Evolutionary conservation across 2,113 vertebrate species (phyloP).

Genomic region (Oxygymnocypris stewartii): DNA sequence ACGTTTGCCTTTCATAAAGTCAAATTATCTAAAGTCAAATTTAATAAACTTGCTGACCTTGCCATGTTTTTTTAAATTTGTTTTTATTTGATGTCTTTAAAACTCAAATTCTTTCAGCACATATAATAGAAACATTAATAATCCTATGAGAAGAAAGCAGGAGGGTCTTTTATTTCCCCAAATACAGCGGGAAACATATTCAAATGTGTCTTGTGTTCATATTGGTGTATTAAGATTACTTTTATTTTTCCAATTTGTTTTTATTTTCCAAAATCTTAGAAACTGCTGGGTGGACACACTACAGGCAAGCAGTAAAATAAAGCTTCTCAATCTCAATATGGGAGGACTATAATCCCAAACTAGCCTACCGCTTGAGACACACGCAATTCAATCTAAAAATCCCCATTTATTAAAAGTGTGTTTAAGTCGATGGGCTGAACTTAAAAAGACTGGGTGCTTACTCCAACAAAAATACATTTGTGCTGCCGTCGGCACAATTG

Average conservation of each 20-base stretch:
- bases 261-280: slow-evolving; percentile 33
- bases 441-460: slow-evolving; percentile 67
- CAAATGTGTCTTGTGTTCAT: slow-evolving; percentile 34
- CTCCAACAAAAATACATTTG: slow-evolving; percentile 66
- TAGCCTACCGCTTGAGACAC: slow-evolving; percentile 37
- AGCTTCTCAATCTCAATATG: slow-evolving; percentile 49
- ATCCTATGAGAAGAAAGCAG: slow-evolving; percentile 9
- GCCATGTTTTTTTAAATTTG: neutral
- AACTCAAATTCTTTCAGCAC: neutral
- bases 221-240: slow-evolving; percentile 50
- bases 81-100: neutral
- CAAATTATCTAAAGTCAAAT: neutral
- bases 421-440: slow-evolving; percentile 67
- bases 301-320: slow-evolving; percentile 50
- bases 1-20: neutral
- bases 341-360: slow-evolving; percentile 49
- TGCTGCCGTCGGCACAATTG: slow-evolving; percentile 71
- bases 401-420: slow-evolving; percentile 60
- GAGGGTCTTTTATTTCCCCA: neutral
- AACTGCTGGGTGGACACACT: slow-evolving; percentile 51
- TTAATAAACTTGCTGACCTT: neutral
- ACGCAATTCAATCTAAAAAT: slow-evolving; percentile 64
- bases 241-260: slow-evolving; percentile 50
- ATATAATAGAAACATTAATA: neutral
- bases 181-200: neutral